Evolutionary conservation across 2,888 invertebrate genomes (phyloP).

Genomic region (Pegoplata infirma): DNA sequence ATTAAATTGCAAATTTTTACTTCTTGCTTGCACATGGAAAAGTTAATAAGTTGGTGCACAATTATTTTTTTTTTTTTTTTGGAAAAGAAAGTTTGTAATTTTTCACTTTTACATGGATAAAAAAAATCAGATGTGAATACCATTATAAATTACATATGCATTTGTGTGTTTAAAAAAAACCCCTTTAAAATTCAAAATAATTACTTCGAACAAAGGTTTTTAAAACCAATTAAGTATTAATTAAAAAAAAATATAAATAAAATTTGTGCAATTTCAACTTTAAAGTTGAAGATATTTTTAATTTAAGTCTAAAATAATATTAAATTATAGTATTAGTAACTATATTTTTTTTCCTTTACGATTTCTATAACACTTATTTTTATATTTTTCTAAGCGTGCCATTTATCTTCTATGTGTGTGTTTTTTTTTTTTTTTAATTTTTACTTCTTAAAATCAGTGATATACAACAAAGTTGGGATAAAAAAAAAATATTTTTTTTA

Average conservation of each 20-base stretch:
- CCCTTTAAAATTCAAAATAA: constrained; percentile 22
- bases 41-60: no score
- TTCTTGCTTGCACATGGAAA: no score
- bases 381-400: constrained; percentile 21
- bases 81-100: no score
- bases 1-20: no score
- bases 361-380: constrained; percentile 4
- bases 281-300: constrained; percentile 60
- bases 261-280: constrained; percentile 66
- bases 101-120: no score
- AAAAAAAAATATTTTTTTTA: no score
- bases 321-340: neutral
- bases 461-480: constrained; percentile 24
- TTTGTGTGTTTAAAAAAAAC: constrained; percentile 36
- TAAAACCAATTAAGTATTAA: constrained; percentile 59
- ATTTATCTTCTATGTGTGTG: constrained; percentile 14
- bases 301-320: constrained; percentile 31
- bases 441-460: constrained; percentile 32
- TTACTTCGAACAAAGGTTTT: constrained; percentile 62
- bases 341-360: neutral
- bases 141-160: no score
- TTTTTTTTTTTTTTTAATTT: constrained; percentile 15
- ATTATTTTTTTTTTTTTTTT: no score
- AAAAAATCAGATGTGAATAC: no score
- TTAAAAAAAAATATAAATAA: constrained; percentile 30